Evolutionary conservation across 2,113 vertebrate genomes (phyloP).

Genomic region (Callopanchax toddi): DNA sequence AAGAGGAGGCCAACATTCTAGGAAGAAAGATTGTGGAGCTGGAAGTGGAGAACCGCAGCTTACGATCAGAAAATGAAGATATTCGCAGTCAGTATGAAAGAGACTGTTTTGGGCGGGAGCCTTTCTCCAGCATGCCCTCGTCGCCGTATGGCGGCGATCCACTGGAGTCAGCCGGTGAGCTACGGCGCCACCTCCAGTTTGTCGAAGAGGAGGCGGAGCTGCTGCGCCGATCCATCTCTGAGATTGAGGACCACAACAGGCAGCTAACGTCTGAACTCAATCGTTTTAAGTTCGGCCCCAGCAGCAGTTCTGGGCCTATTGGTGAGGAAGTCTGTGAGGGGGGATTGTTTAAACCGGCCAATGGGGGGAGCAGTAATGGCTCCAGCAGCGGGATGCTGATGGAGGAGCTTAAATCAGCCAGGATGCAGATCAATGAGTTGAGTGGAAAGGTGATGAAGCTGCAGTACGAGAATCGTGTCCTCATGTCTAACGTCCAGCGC

Average conservation of each 20-base stretch:
- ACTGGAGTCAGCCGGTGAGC: conserved; percentile 87
- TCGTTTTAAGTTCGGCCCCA: conserved; percentile 91
- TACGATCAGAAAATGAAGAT: conserved; percentile 96
- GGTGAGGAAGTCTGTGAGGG: conserved; percentile 69
- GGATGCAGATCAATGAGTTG: conserved; percentile 91
- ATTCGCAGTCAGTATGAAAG: conserved; percentile 91
- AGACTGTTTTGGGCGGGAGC: conserved; percentile 88
- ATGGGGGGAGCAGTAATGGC: conserved; percentile 47
- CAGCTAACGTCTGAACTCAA: conserved; percentile 92
- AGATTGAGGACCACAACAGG: conserved; percentile 96
- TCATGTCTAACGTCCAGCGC: conserved; percentile 92
- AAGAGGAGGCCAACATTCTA: conserved; percentile 97
- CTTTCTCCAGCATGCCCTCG: conserved; percentile 89
- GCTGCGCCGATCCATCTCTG: conserved; percentile 91
- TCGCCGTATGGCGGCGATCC: conserved; percentile 89
- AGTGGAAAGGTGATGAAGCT: conserved; percentile 95
- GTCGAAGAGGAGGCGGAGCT: conserved; percentile 97
- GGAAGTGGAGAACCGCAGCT: conserved; percentile 96
- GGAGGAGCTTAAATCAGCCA: conserved; percentile 91
- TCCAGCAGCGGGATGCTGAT: conserved; percentile 71
- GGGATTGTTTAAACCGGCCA: conserved; percentile 57
- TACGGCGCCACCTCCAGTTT: conserved; percentile 94
- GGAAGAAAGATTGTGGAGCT: conserved; percentile 97
- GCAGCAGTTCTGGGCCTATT: conserved; percentile 72
- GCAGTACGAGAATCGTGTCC: conserved; percentile 94